These are phyloP conservation scores for Cyphomyrmex costatus DNA, from an alignment of 1,140 invertebrate genomes.

Conservation along the genomic window DNA sequence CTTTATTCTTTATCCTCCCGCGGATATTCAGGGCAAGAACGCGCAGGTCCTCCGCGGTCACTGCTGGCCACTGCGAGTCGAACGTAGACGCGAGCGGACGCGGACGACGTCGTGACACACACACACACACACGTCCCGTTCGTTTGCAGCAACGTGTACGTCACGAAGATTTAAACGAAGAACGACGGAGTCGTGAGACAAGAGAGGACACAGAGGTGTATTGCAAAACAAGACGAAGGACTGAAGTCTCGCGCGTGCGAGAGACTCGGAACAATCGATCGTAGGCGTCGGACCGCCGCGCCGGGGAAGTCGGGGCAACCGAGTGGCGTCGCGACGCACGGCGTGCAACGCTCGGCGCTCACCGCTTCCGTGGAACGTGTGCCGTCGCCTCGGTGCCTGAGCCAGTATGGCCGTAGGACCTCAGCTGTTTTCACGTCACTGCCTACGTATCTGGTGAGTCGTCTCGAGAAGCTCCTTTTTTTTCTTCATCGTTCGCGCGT, in stretches of 20 bases:
- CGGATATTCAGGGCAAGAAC: neutral
- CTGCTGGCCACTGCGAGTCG: too few relatives aligned
- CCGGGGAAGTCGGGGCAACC: constrained; percentile 30
- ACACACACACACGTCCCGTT: too few relatives aligned
- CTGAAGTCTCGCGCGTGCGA: neutral
- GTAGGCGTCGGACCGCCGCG: constrained; percentile 25
- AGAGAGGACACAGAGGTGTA: constrained; percentile 59
- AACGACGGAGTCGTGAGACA: constrained; percentile 23
- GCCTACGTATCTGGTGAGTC: constrained; percentile 82
- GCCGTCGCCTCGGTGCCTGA: constrained; percentile 63
- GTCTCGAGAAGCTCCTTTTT: neutral
- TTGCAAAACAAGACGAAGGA: neutral
- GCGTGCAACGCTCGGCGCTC: constrained; percentile 41
- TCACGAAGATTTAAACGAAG: constrained; percentile 18
- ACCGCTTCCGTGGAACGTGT: constrained; percentile 69
- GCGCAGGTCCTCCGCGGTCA: neutral
- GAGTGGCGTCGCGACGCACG: constrained; percentile 63
- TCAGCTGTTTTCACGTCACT: constrained; percentile 83
- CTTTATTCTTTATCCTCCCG: constrained; percentile 29
- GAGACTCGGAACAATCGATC: constrained; percentile 66
- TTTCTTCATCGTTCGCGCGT: neutral
- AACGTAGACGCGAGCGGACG: neutral
- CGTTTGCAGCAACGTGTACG: constrained; percentile 12
- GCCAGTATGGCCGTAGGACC: constrained; percentile 82
- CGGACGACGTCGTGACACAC: neutral